phyloP scores from a whole-genome alignment of 1,140 invertebrate species.

The Venustaconcha ellipsiformis region DNA sequence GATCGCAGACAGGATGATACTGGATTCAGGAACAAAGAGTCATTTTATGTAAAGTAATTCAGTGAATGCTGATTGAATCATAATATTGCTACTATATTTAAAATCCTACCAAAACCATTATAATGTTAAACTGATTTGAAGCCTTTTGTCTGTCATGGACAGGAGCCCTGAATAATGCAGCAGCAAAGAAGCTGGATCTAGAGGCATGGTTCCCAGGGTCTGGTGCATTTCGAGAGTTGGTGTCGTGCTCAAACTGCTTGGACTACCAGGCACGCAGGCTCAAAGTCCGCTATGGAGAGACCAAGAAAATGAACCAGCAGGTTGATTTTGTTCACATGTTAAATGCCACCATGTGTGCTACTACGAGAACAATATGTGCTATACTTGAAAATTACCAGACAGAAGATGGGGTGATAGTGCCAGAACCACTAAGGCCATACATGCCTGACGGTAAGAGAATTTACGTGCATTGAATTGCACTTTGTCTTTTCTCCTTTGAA shows the following conservation, averaged over 20 bases:
- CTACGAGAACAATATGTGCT: constrained; percentile 96
- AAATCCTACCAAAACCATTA: too few relatives aligned
- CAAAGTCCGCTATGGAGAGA: constrained; percentile 89
- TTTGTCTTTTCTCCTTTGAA: background rate
- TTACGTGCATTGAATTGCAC: background rate
- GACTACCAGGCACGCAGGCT: constrained; percentile 92
- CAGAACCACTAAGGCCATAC: constrained; percentile 84
- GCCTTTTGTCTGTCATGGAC: constrained; percentile 11
- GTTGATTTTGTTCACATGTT: constrained; percentile 99
- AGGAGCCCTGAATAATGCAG: constrained; percentile 98
- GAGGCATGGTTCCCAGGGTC: constrained; percentile 99
- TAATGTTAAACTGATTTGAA: too few relatives aligned
- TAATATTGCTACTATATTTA: too few relatives aligned
- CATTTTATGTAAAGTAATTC: too few relatives aligned
- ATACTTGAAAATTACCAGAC: constrained; percentile 97
- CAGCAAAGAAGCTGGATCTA: constrained; percentile 97
- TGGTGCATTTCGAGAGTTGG: constrained; percentile 93
- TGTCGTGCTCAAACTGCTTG: constrained; percentile 99
- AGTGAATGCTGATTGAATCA: too few relatives aligned
- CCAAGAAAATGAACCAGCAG: constrained; percentile 97
- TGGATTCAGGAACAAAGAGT: too few relatives aligned
- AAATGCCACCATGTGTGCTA: constrained; percentile 99
- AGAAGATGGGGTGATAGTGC: constrained; percentile 92
- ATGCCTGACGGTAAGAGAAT: constrained; percentile 80
- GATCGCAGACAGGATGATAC: too few relatives aligned